Conservation (phyloP, 2,113 vertebrate species). For the Apodemus sylvaticus region DNA sequence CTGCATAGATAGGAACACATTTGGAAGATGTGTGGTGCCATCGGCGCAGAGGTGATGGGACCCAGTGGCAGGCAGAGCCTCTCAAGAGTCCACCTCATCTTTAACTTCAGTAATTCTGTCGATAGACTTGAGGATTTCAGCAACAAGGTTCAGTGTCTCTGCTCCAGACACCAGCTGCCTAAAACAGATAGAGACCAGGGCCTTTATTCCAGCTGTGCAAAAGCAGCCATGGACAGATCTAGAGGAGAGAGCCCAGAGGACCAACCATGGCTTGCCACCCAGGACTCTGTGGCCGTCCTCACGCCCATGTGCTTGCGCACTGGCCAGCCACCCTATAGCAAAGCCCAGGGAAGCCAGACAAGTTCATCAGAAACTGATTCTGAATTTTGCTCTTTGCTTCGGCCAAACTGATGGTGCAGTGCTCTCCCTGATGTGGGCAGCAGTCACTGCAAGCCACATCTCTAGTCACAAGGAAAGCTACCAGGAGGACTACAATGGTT, state of each 20-base stretch:
- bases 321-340: neutral
- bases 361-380: neutral
- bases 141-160: conserved; percentile 84
- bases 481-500: neutral
- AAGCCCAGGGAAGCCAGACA: neutral
- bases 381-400: neutral
- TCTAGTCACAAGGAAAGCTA: too few relatives aligned
- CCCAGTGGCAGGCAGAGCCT: rapidly evolving
- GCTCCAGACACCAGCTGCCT: conserved; percentile 88
- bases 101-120: conserved; percentile 86
- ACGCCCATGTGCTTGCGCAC: neutral
- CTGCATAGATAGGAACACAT: neutral
- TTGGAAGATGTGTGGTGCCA: neutral
- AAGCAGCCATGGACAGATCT: rapidly evolving
- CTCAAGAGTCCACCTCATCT: conserved; percentile 65
- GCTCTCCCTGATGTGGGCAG: neutral
- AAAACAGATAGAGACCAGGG: rapidly evolving
- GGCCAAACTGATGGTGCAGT: neutral
- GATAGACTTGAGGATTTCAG: conserved; percentile 87
- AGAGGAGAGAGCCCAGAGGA: neutral
- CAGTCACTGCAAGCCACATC: neutral
- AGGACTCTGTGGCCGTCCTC: neutral
- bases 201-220: rapidly evolving
- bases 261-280: too few relatives aligned
- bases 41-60: rapidly evolving